These are phyloP conservation scores for Lutjanus erythropterus DNA, from an alignment of 2,113 vertebrate genomes.

Conservation along the genomic window DNA sequence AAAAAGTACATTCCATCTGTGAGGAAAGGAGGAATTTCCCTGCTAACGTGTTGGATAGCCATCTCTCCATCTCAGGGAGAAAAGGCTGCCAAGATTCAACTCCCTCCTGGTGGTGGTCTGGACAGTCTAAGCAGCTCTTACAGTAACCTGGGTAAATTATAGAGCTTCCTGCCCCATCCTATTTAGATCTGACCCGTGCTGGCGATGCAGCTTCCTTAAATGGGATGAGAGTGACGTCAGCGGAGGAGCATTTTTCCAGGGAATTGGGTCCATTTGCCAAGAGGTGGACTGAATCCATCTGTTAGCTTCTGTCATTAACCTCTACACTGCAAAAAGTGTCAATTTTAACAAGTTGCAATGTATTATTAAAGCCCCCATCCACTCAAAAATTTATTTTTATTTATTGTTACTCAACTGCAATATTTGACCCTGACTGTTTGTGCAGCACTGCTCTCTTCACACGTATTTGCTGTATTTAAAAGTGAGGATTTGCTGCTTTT, in stretches of 20 bases:
- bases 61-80: constrained; percentile 30
- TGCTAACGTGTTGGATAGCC: constrained; percentile 36
- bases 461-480: neutral
- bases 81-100: constrained; percentile 43
- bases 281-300: constrained; percentile 33
- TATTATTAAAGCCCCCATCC: neutral
- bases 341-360: neutral
- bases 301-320: constrained; percentile 9
- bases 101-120: neutral
- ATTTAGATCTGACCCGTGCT: constrained; percentile 4
- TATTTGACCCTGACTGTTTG: neutral
- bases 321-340: neutral
- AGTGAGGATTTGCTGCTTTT: too few relatives aligned
- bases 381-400: neutral
- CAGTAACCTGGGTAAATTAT: constrained; percentile 25
- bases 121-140: neutral
- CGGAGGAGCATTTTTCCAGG: constrained; percentile 4
- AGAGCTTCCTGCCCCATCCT: constrained; percentile 25
- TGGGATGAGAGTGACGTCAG: constrained; percentile 13
- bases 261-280: constrained; percentile 40
- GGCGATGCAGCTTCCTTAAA: neutral
- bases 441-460: neutral
- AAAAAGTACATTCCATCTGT: constrained; percentile 57
- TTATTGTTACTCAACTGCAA: neutral
- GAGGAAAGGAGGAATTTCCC: constrained; percentile 58